Evolutionary conservation across 2,113 vertebrate genomes (phyloP).

Genomic region (Castor canadensis): DNA sequence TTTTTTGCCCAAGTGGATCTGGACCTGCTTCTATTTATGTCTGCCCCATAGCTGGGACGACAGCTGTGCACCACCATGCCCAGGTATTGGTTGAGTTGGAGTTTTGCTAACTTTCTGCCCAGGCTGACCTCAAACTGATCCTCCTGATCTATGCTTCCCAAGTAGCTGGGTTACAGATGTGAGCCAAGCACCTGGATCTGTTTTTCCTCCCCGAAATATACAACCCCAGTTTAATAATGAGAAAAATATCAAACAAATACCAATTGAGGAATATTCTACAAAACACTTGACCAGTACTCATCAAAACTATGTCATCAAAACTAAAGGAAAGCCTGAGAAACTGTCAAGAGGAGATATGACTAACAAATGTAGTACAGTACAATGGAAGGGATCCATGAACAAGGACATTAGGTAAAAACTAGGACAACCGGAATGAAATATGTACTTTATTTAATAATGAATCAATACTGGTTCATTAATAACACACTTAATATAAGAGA

Average conservation of each 20-base stretch:
- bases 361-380: neutral
- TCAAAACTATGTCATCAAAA: constrained; percentile 30
- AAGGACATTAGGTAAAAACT: neutral
- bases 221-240: neutral
- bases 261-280: neutral
- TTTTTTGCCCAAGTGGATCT: too few relatives aligned
- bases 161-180: too few relatives aligned
- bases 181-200: too few relatives aligned
- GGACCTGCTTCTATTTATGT: too few relatives aligned
- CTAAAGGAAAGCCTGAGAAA: neutral
- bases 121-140: too few relatives aligned
- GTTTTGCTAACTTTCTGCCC: too few relatives aligned
- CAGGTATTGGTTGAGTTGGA: too few relatives aligned
- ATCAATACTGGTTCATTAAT: neutral
- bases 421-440: constrained; percentile 20
- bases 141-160: too few relatives aligned
- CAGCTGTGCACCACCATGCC: too few relatives aligned
- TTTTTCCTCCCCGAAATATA: neutral
- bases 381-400: neutral
- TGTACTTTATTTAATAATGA: neutral
- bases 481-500: neutral
- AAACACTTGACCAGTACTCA: neutral
- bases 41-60: too few relatives aligned
- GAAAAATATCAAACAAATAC: too few relatives aligned
- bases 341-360: neutral